These are phyloP conservation scores for Temnothorax nylanderi DNA, from an alignment of 1,140 invertebrate genomes.

Conservation along the genomic window DNA sequence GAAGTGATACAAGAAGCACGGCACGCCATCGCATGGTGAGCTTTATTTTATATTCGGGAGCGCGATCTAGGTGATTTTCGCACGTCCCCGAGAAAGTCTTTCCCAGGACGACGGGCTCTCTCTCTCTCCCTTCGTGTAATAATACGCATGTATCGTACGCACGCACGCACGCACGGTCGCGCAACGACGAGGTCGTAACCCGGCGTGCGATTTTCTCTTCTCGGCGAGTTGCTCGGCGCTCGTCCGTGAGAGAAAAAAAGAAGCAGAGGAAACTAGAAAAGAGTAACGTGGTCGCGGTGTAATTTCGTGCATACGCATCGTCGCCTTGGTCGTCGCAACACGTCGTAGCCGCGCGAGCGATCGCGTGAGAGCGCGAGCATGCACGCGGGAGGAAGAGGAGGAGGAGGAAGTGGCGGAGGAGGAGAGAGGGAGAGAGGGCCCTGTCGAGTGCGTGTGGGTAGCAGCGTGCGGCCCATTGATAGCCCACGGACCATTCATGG, in stretches of 20 bases:
- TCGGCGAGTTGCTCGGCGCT: constrained; percentile 19
- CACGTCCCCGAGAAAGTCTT: constrained; percentile 59
- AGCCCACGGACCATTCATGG: constrained; percentile 73
- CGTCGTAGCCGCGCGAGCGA: constrained; percentile 15
- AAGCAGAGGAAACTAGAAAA: constrained; percentile 25
- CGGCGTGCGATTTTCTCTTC: constrained; percentile 20
- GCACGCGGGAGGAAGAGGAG: constrained; percentile 12
- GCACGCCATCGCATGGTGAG: neutral
- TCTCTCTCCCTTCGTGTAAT: constrained; percentile 3
- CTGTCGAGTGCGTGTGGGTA: constrained; percentile 62
- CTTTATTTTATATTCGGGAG: constrained; percentile 41
- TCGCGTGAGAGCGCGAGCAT: constrained; percentile 66
- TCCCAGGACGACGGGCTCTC: constrained; percentile 33
- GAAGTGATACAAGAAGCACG: constrained; percentile 24
- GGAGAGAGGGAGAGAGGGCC: constrained; percentile 1
- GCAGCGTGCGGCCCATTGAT: constrained; percentile 71
- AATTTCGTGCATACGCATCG: constrained; percentile 29
- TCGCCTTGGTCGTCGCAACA: neutral
- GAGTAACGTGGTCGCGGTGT: constrained; percentile 30
- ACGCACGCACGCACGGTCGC: constrained; percentile 31
- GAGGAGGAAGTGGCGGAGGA: neutral
- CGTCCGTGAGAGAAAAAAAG: constrained; percentile 28
- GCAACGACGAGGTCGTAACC: constrained; percentile 42
- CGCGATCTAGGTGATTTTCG: constrained; percentile 46
- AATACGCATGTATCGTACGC: neutral